phyloP scores from a whole-genome alignment of 2,113 vertebrate species.

The Salvelinus alpinus region DNA sequence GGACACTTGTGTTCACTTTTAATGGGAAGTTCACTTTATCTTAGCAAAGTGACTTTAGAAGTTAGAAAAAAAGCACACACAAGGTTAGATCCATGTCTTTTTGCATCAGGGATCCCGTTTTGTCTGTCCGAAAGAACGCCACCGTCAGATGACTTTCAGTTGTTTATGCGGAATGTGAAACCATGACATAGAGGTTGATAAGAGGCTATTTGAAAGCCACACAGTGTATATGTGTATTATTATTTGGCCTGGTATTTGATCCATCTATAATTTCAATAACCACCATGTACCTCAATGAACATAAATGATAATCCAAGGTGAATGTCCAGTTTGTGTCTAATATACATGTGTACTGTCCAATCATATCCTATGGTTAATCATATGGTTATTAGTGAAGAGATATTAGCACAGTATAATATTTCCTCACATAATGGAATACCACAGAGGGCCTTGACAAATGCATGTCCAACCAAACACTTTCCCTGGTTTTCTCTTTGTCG shows the following conservation, averaged over 20 bases:
- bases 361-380: too few species aligned
- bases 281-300: not conserved
- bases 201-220: not conserved
- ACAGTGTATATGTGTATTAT: not conserved
- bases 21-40: constrained; percentile 84
- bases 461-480: not conserved
- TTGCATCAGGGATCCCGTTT: constrained; percentile 34
- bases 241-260: not conserved
- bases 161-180: constrained; percentile 1
- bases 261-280: not conserved
- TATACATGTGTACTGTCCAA: too few species aligned
- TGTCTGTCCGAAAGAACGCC: constrained; percentile 1
- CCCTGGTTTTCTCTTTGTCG: not conserved
- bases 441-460: constrained; percentile 2
- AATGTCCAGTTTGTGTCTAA: too few species aligned
- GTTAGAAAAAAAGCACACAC: constrained; percentile 45
- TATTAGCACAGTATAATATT: too few species aligned
- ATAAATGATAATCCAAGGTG: not conserved
- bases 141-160: constrained; percentile 21
- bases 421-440: too few species aligned
- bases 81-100: constrained; percentile 56
- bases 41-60: constrained; percentile 78
- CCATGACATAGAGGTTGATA: constrained; percentile 3
- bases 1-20: constrained; percentile 78
- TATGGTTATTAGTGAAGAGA: too few species aligned